These are phyloP conservation scores for Hydrochoerus hydrochaeris DNA, from an alignment of 2,113 vertebrate species.

Conservation along the genomic window DNA sequence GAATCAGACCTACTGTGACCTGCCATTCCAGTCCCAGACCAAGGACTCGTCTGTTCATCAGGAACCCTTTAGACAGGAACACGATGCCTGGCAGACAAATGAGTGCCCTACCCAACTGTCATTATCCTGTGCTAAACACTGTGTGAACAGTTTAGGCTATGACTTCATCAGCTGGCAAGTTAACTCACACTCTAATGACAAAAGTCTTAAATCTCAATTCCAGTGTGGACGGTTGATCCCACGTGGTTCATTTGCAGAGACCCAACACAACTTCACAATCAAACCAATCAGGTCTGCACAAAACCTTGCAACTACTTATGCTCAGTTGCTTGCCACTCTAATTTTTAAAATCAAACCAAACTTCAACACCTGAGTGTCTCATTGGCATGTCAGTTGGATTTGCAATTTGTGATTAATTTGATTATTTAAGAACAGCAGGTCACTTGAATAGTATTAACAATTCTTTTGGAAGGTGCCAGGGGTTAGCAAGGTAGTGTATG, in stretches of 20 bases:
- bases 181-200: not conserved
- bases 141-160: not conserved
- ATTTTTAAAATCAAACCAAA: conserved; percentile 44
- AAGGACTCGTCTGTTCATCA: not conserved
- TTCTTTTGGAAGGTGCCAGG: conserved; percentile 19
- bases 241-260: conserved; percentile 6
- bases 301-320: conserved; percentile 26
- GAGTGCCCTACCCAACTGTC: not conserved
- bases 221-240: not conserved
- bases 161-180: not conserved
- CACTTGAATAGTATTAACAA: not conserved
- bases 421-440: conserved; percentile 9
- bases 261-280: conserved; percentile 28
- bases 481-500: not conserved
- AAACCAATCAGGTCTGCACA: not conserved
- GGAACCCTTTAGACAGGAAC: not conserved
- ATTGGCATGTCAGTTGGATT: conserved; percentile 3
- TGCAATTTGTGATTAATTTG: conserved; percentile 45
- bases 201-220: not conserved
- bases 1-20: not conserved
- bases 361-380: not conserved
- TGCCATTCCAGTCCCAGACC: not conserved
- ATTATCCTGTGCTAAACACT: not conserved
- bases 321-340: not conserved
- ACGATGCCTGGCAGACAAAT: not conserved